Percentiles rank a stretch among this genome's conserved stretches.
phyloP scores from a whole-genome alignment of 2,888 invertebrate genomes.

The Melieria omissa region DNA sequence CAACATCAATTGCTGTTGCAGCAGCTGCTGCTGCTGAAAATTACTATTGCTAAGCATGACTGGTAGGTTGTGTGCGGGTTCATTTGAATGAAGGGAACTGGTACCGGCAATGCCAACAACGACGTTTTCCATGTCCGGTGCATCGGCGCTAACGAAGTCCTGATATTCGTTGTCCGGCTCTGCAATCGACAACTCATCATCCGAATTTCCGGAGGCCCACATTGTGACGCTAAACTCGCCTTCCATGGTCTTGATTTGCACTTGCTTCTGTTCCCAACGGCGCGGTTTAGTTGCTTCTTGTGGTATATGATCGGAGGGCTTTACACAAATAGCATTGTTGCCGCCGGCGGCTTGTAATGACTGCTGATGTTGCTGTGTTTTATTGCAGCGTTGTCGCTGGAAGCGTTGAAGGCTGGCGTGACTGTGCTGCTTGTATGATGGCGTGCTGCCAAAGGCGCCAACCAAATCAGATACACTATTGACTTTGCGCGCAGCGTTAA shows the following conservation, averaged over 20 bases:
- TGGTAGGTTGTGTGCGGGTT: constrained; percentile 1
- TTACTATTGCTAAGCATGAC: constrained; percentile 27
- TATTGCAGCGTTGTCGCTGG: constrained; percentile 13
- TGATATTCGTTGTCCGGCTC: constrained; percentile 93
- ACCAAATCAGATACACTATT: constrained; percentile 2
- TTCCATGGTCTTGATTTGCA: constrained; percentile 97
- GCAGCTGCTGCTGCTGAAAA: constrained; percentile 46
- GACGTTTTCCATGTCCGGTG: not conserved
- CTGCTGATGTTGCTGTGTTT: constrained; percentile 29
- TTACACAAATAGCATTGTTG: constrained; percentile 28
- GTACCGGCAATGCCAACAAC: not conserved
- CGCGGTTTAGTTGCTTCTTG: constrained; percentile 69
- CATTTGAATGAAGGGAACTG: not conserved
- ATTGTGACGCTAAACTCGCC: constrained; percentile 97
- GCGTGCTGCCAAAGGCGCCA: too few species aligned
- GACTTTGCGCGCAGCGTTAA: too few species aligned
- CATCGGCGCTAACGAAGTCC: constrained; percentile 44
- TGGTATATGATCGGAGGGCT: constrained; percentile 43
- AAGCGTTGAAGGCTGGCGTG: constrained; percentile 12
- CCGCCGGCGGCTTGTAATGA: constrained; percentile 39
- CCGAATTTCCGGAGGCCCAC: constrained; percentile 93
- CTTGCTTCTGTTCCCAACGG: constrained; percentile 97
- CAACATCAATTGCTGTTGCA: constrained; percentile 45
- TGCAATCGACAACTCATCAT: constrained; percentile 90
- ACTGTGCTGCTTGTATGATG: not conserved